Percentiles rank a stretch among this genome's conserved stretches.
phyloP scores from a whole-genome alignment of 1,140 invertebrate species.

The Lordiphosa mommai region DNA sequence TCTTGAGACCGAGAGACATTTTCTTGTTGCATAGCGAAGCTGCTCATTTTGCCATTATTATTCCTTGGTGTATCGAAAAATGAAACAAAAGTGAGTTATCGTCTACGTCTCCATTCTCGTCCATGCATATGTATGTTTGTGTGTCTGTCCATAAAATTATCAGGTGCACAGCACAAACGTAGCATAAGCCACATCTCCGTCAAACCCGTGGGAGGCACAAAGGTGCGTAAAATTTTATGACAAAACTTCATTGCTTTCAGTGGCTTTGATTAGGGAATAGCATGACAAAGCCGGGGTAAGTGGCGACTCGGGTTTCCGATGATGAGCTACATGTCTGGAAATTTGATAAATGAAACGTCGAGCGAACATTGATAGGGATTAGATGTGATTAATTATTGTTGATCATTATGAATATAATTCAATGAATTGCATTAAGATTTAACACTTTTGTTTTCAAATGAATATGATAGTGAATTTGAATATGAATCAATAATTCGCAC shows the following conservation, averaged over 20 bases:
- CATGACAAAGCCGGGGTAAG: conserved; percentile 13
- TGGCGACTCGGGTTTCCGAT: conserved; percentile 3
- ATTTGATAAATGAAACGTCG: conserved; percentile 9
- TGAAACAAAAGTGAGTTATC: conserved; percentile 79
- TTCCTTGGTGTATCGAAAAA: conserved; percentile 77
- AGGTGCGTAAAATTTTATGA: conserved; percentile 62
- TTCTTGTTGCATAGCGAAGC: conserved; percentile 76
- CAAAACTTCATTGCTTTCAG: conserved; percentile 47
- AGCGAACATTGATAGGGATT: background rate
- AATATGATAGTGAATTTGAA: no score
- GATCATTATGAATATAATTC: conserved; percentile 2
- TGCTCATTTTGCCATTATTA: conserved; percentile 80
- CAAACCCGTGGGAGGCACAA: conserved; percentile 8
- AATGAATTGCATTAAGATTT: no score
- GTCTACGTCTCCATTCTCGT: conserved; percentile 22
- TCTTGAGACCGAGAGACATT: conserved; percentile 68
- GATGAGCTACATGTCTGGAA: conserved; percentile 4
- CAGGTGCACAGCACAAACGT: conserved; percentile 40
- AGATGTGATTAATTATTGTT: conserved; percentile 1
- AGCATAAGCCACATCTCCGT: background rate
- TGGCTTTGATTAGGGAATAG: conserved; percentile 57
- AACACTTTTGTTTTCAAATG: no score
- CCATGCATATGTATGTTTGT: conserved; percentile 5
- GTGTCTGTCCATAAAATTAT: conserved; percentile 53
- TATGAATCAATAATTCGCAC: no score